A percentile compares a stretch with the other conserved stretches of the same genome.
Evolutionary conservation across 2,888 invertebrate species (phyloP).

Genomic region (Nephrotoma flavescens): DNA sequence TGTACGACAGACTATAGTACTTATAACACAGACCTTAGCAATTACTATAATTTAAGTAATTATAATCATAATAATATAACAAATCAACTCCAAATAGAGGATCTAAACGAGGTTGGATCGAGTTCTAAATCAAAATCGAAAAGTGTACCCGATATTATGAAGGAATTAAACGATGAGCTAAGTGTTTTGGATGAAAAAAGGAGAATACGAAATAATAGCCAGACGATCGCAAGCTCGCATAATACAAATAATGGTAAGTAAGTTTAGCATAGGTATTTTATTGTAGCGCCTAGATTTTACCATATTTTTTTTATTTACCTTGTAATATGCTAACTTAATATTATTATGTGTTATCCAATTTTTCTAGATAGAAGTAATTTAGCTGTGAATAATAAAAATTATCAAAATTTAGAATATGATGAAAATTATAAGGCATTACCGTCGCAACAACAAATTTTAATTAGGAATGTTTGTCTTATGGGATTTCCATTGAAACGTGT

Average conservation of each 20-base stretch:
- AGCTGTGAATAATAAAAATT: background rate
- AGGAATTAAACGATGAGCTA: slow-evolving; percentile 54
- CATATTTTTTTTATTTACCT: background rate
- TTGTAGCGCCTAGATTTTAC: background rate
- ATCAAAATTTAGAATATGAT: slow-evolving; percentile 6
- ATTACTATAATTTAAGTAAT: background rate
- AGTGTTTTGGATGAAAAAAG: slow-evolving; percentile 35
- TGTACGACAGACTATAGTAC: background rate
- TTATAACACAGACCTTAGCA: background rate
- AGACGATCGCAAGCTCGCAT: slow-evolving; percentile 24
- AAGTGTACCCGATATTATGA: slow-evolving; percentile 62
- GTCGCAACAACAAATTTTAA: slow-evolving; percentile 45
- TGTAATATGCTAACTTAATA: background rate
- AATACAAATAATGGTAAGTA: background rate
- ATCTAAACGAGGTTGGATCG: background rate
- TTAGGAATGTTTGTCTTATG: slow-evolving; percentile 66
- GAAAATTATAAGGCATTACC: slow-evolving; percentile 27
- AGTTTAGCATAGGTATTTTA: slow-evolving; percentile 1
- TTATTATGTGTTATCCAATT: background rate
- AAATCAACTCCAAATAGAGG: background rate
- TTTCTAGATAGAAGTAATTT: background rate
- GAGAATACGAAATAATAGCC: slow-evolving; percentile 38
- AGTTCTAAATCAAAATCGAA: slow-evolving; percentile 35
- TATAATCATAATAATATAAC: background rate
- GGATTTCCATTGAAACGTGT: slow-evolving; percentile 74